A percentile compares a stretch with the other conserved stretches of the same genome.
Evolutionary conservation across 2,888 invertebrate species (phyloP).

Genomic region (Nasonia oneida): DNA sequence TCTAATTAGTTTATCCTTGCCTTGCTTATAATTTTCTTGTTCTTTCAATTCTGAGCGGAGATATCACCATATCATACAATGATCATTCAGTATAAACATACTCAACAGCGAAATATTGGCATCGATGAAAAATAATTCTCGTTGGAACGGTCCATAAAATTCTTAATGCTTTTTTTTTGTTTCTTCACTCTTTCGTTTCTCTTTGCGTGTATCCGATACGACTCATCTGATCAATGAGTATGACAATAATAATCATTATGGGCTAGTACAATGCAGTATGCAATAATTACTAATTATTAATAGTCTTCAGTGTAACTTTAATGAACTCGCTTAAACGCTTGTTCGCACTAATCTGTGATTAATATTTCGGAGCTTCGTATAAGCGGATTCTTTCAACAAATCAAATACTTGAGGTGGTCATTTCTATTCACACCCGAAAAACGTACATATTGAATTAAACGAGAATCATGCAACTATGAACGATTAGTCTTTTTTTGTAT

Average conservation of each 20-base stretch:
- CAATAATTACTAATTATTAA: slow-evolving; percentile 43
- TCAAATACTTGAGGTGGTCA: slow-evolving; percentile 24
- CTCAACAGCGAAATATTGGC: slow-evolving; percentile 59
- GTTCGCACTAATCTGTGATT: slow-evolving; percentile 32
- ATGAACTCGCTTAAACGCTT: slow-evolving; percentile 49
- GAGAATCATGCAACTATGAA: slow-evolving; percentile 38
- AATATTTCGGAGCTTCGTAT: slow-evolving; percentile 23
- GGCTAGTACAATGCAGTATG: slow-evolving; percentile 38
- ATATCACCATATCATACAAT: slow-evolving; percentile 59
- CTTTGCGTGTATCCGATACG: not conserved
- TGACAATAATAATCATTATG: slow-evolving; percentile 27
- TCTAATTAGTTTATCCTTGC: slow-evolving; percentile 1
- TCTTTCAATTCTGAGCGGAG: slow-evolving; percentile 52
- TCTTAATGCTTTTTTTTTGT: slow-evolving; percentile 33
- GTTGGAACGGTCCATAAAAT: slow-evolving; percentile 57
- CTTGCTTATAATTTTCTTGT: slow-evolving; percentile 8
- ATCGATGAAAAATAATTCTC: slow-evolving; percentile 63
- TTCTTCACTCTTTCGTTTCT: slow-evolving; percentile 24
- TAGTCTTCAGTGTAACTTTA: slow-evolving; percentile 46
- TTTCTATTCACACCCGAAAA: slow-evolving; percentile 26
- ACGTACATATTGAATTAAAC: slow-evolving; percentile 43
- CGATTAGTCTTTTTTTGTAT: slow-evolving; percentile 17
- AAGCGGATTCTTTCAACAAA: slow-evolving; percentile 27
- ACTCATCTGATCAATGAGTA: slow-evolving; percentile 25
- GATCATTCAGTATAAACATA: slow-evolving; percentile 59